Conservation (phyloP, 2,113 vertebrate genomes). For the Gadus macrocephalus region DNA sequence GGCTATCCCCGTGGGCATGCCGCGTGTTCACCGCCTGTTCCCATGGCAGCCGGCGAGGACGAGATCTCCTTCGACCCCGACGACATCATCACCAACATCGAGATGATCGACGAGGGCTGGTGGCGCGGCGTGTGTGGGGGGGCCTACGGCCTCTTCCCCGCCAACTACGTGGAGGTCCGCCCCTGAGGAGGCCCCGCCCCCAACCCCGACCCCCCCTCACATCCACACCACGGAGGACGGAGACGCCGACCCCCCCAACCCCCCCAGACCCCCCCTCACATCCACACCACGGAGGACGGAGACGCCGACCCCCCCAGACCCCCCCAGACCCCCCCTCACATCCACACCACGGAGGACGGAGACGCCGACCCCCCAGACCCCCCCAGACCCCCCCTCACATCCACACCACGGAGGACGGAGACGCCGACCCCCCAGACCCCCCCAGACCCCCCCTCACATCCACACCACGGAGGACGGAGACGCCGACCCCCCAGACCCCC, state of each 20-base stretch:
- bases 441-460: no score
- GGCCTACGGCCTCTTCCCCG: constrained; percentile 89
- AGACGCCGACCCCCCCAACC: constrained; percentile 13
- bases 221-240: constrained; percentile 8
- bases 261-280: neutral
- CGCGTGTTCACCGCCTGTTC: neutral
- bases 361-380: no score
- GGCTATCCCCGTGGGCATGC: neutral
- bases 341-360: no score
- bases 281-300: no score
- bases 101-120: constrained; percentile 98
- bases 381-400: no score
- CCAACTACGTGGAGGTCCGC: constrained; percentile 93
- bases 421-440: no score
- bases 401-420: no score
- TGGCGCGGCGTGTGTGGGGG: constrained; percentile 92
- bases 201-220: constrained; percentile 16
- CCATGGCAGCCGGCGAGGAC: constrained; percentile 82
- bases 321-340: no score
- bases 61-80: constrained; percentile 98
- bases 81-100: constrained; percentile 97
- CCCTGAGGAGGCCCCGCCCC: constrained; percentile 63
- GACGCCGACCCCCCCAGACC: no score
- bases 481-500: no score
- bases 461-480: no score